Evolutionary conservation across 2,797 vertebrate genomes (phyloP), one percentile per base, ranked within the genome.

Genomic region (Lagodon rhomboides): DNA sequence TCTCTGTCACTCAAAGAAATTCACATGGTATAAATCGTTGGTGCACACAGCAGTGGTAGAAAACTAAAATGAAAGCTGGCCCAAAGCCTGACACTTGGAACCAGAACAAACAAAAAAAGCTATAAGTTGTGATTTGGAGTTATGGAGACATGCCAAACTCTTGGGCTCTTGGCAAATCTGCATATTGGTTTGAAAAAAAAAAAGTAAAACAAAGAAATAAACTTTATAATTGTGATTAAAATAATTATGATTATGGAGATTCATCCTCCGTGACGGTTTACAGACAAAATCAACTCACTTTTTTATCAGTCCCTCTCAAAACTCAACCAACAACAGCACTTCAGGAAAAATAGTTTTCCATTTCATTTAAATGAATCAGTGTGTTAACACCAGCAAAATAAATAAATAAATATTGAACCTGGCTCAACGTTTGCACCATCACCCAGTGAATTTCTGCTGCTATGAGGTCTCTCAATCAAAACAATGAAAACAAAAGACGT

Each of bases 111-210:
- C 41, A 12, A 51, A 25, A 41, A 43, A 87, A 75, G 44, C 67
- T 75, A 70, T 86, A 89, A 90, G 80, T 87, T 91, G 83, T 92
- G 70, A 90, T 88, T 89, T 78, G 82, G 77, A 87, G 85, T 81
- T 72, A 66, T 88, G 84, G 83, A 79, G 72, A 63, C 44, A 23
- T 59, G 78, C 88, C 92, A 92, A 84, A 89, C 64, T 87, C 20
- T 79, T 62, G n/a, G 65, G 61, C 72, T 80, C 55, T 79, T 85
- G 72, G 75, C 68, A 85, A 85, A 83, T 81, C n/a, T 78, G 66
- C 38, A 64, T 61, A 58, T 59, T n/a, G 47, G 73, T 72, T 69
- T 77, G 34, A 60, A 38, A 61, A 78, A 79, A 49, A 64, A 44
- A 27, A 56, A 0, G 20, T 0, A 55, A 53, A 62, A 27, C 53